phyloP scores from a whole-genome alignment of 2,888 invertebrate species.

The Rotaria socialis region DNA sequence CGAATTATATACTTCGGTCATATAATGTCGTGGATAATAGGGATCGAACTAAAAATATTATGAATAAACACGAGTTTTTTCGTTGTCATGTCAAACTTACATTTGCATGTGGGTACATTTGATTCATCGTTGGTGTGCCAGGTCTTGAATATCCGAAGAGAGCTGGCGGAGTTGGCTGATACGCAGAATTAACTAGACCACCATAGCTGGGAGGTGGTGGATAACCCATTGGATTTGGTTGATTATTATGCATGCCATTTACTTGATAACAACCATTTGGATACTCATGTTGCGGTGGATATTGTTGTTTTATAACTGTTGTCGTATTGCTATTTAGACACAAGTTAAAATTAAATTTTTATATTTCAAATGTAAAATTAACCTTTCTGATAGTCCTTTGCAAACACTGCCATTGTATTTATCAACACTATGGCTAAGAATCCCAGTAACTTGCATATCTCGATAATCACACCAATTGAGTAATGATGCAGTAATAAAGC shows the following conservation, averaged over 20 bases:
- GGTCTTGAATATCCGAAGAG: neutral
- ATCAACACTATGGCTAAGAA: neutral
- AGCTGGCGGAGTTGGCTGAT: neutral
- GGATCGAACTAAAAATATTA: neutral
- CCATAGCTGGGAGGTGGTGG: slow-evolving; percentile 14
- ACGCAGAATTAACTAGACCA: neutral
- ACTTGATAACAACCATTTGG: slow-evolving; percentile 9
- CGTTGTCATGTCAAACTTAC: neutral
- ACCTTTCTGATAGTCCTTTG: neutral
- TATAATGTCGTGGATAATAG: neutral
- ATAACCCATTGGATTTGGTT: neutral
- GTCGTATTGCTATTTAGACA: neutral
- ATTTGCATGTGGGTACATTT: neutral
- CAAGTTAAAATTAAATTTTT: too few species aligned
- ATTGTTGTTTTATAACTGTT: neutral
- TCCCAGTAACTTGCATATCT: neutral
- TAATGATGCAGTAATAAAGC: neutral
- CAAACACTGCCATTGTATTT: slow-evolving; percentile 9
- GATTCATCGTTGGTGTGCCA: neutral
- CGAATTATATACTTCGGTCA: neutral
- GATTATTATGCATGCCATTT: neutral
- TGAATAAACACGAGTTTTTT: neutral
- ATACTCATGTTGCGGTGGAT: neutral
- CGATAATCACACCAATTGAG: neutral
- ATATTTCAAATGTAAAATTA: neutral